Conservation (phyloP, 2,888 invertebrate genomes). For the Omphaloscelis lunosa region DNA sequence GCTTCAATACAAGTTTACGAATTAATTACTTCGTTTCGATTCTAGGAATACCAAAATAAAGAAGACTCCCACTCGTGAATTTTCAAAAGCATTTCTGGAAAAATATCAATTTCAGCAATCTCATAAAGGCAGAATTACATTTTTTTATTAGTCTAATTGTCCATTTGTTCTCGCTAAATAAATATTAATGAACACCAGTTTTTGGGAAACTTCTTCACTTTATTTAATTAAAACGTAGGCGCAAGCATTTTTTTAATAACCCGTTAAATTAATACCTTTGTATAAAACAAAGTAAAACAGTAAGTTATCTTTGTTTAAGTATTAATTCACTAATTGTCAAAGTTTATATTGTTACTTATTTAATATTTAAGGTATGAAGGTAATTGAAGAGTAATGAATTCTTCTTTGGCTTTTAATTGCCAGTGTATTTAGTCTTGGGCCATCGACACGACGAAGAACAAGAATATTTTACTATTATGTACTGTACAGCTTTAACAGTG, state of each 20-base stretch:
- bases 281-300: background rate
- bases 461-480: background rate
- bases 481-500: background rate
- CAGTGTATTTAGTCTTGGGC: no score
- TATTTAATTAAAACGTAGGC: background rate
- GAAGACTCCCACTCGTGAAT: background rate
- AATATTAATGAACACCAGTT: conserved; percentile 1
- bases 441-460: background rate
- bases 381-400: background rate
- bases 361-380: no score
- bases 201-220: background rate
- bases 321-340: background rate
- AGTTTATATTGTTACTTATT: background rate
- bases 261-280: background rate
- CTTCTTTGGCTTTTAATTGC: no score
- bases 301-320: background rate
- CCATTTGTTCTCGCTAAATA: background rate
- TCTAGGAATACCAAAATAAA: background rate
- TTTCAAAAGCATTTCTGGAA: background rate
- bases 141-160: background rate
- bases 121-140: background rate
- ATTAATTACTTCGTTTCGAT: background rate
- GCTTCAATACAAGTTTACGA: background rate
- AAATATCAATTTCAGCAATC: conserved; percentile 2
- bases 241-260: background rate